Evolutionary conservation across 1,140 invertebrate species (phyloP), one percentile per base, ranked within the genome.

Genomic region (Pinna nobilis): DNA sequence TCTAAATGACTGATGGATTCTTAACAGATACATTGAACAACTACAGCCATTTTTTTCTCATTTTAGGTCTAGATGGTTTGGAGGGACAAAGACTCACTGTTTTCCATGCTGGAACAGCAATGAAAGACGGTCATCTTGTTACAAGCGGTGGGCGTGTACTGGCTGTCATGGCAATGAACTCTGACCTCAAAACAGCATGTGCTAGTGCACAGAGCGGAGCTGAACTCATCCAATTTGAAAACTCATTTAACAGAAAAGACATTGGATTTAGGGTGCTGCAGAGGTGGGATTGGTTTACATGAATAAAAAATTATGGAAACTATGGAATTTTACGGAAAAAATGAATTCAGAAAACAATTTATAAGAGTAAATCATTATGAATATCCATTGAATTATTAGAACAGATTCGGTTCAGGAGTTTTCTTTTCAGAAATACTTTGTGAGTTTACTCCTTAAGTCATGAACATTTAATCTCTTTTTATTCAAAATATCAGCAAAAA

Each of bases 111-210:
- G 92, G 92, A 25, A 92, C 91, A 4, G 78, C 79, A 35, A 39
- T 78, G 4, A 84, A 83, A 30, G 81, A 87, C 50, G 84, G 69
- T 4, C 74, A 79, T 20, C 44, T 96, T 18, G 89, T 96, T 11
- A 98, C 96, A n/a, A 94, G 93, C 86, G 97, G 97, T 32, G 98
- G 97, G 1, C 92, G 98, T 81, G 97, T 99, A 3, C 89, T 99
- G 13, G 94, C 96, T 59, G 92, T 94, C 3, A 94, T 96, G 18
- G 93, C 93, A 3, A 79, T 94, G 23, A 93, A 92, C 6, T 81
- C 90, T 23, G 91, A 93, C 18, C 90, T 97, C n/a, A 88, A 92
- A 23, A 86, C 90, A 30, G 95, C 96, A 3, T 93, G 94, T 3
- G 61, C 77, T 28, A 72, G 76, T 20, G 92, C 93, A 0, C 91